A percentile compares a stretch with the other conserved stretches of the same genome.
Conservation (phyloP, 2,797 vertebrate species). For the Crenuchus spilurus region DNA sequence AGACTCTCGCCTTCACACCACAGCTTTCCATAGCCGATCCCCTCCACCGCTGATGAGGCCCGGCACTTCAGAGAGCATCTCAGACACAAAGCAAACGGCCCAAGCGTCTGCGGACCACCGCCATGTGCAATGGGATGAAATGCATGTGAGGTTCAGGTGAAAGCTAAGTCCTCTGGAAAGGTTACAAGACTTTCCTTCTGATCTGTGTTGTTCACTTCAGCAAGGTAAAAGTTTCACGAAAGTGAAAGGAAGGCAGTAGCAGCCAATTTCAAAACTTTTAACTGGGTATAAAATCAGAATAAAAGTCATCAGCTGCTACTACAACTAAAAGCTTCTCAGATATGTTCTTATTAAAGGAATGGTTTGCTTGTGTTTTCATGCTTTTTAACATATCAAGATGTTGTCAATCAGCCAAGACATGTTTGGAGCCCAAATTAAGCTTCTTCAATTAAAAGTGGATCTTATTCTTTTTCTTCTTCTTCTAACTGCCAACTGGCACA, state of each 20-base stretch:
- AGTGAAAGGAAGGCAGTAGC: neutral
- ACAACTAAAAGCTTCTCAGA: neutral
- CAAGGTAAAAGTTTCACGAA: conserved; percentile 1
- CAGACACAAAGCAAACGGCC: conserved; percentile 50
- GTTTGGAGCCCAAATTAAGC: no score
- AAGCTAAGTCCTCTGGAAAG: conserved; percentile 17
- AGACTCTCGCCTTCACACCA: conserved; percentile 35
- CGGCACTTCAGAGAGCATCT: conserved; percentile 59
- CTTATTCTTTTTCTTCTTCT: no score
- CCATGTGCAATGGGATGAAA: conserved; percentile 10
- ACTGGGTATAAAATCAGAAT: neutral
- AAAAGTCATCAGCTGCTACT: neutral
- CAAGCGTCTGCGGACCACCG: conserved; percentile 41
- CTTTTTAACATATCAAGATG: no score
- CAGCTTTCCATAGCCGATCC: conserved; percentile 58
- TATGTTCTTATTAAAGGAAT: neutral
- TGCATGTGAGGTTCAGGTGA: conserved; percentile 22
- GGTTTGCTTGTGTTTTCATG: no score
- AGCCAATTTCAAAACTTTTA: neutral
- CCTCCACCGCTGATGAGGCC: conserved; percentile 58
- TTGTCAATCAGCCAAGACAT: no score
- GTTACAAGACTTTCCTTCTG: conserved; percentile 10
- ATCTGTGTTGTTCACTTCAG: neutral
- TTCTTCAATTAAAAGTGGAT: no score
- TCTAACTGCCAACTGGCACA: no score